phyloP scores from a whole-genome alignment of 2,113 vertebrate species.

The Corythoichthys haematopterus region DNA sequence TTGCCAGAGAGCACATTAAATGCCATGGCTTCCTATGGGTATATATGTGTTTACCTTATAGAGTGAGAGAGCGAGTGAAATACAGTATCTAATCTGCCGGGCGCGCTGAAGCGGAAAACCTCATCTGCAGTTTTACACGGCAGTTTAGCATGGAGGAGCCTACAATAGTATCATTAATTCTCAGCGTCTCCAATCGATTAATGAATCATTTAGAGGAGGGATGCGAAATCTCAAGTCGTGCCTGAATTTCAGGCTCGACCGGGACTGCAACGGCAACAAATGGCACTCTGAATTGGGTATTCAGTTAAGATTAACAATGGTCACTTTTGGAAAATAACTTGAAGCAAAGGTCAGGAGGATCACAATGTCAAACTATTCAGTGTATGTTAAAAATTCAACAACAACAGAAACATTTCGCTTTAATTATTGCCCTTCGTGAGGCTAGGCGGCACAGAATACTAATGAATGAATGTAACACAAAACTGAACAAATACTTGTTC shows the following conservation, averaged over 20 bases:
- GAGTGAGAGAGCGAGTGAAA: background rate
- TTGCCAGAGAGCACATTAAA: background rate
- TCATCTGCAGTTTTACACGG: conserved; percentile 4
- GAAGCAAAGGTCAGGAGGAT: no score
- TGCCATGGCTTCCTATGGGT: conserved; percentile 1
- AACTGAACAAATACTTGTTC: no score
- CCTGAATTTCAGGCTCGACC: background rate
- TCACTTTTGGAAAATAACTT: no score
- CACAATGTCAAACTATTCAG: no score
- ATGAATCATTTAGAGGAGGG: background rate
- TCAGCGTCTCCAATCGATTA: background rate
- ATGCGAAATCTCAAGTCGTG: background rate
- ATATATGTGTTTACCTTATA: conserved; percentile 3
- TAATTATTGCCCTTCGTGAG: no score
- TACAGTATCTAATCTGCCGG: background rate
- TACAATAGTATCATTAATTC: background rate
- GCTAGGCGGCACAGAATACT: no score
- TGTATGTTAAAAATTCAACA: no score
- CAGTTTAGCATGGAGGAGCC: background rate
- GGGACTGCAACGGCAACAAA: no score
- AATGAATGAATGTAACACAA: no score
- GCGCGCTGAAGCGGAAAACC: background rate
- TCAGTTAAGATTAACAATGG: no score
- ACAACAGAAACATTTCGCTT: no score
- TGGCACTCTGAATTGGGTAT: no score